A percentile compares a stretch with the other conserved stretches of the same genome.
Conservation (phyloP, 2,888 invertebrate genomes). For the Mactromeris polynyma region DNA sequence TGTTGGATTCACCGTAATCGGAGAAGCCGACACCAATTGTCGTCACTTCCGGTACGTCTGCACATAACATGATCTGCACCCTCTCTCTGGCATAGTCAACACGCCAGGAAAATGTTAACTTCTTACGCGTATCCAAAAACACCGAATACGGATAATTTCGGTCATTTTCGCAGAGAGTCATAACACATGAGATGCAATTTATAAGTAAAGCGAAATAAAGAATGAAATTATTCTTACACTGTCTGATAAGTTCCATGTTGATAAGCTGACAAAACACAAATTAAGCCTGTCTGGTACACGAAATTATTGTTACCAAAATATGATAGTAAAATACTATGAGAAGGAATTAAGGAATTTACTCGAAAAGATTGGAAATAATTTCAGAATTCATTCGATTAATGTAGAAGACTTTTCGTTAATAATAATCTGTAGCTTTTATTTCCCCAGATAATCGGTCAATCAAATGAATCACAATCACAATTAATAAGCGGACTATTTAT, state of each 20-base stretch:
- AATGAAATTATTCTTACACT: not conserved
- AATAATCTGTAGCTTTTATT: no score
- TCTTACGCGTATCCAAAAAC: slow-evolving; percentile 62
- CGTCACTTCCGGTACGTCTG: slow-evolving; percentile 27
- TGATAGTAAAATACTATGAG: no score
- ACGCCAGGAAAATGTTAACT: slow-evolving; percentile 72
- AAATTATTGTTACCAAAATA: not conserved
- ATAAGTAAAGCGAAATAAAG: not conserved
- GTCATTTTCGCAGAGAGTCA: slow-evolving; percentile 12
- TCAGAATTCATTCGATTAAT: no score
- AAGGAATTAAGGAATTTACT: no score
- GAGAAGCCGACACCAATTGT: slow-evolving; percentile 82
- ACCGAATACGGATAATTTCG: slow-evolving; percentile 54
- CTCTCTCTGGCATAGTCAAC: slow-evolving; percentile 65
- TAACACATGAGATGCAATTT: not conserved
- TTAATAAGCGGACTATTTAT: no score
- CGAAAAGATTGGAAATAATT: no score
- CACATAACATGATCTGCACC: slow-evolving; percentile 71
- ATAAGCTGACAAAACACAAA: not conserved
- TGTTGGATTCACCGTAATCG: slow-evolving; percentile 75
- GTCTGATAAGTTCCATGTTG: not conserved
- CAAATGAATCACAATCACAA: no score
- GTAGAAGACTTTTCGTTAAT: no score
- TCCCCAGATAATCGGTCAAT: no score
- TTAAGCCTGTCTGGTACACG: not conserved